These are phyloP conservation scores for Gastrophysa polygoni DNA, from an alignment of 2,888 invertebrate genomes.

Conservation along the genomic window DNA sequence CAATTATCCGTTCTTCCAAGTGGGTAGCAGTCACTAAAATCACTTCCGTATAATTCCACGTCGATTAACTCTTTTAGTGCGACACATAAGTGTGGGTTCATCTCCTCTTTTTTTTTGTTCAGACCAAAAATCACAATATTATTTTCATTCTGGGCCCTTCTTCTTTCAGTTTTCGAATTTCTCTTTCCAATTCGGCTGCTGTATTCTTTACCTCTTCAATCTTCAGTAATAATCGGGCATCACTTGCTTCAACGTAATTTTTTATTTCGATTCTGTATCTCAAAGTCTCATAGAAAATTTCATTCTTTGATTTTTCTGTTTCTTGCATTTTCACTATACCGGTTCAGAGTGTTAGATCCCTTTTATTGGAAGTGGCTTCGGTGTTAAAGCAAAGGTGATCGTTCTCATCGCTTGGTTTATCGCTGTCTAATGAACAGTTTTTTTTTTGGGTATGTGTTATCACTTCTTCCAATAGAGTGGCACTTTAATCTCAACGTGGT, in stretches of 20 bases:
- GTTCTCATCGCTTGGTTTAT: too few species aligned
- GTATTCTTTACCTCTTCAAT: constrained; percentile 1
- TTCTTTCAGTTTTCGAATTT: neutral
- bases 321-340: too few species aligned
- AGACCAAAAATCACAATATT: neutral
- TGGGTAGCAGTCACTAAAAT: too few species aligned
- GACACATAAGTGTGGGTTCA: neutral
- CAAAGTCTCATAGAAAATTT: neutral
- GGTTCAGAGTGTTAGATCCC: too few species aligned
- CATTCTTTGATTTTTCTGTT: too few species aligned
- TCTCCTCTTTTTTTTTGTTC: neutral
- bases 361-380: too few species aligned
- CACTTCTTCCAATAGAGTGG: too few species aligned
- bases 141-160: neutral
- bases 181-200: neutral
- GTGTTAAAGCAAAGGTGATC: too few species aligned
- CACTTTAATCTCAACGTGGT: too few species aligned
- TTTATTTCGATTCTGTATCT: neutral
- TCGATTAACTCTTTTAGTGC: neutral
- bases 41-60: too few species aligned
- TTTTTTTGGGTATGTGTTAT: too few species aligned
- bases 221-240: neutral
- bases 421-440: too few species aligned
- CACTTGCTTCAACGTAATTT: constrained; percentile 1
- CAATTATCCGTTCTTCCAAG: neutral